phyloP scores from a whole-genome alignment of 1,140 invertebrate genomes.

The Apis cerana region DNA sequence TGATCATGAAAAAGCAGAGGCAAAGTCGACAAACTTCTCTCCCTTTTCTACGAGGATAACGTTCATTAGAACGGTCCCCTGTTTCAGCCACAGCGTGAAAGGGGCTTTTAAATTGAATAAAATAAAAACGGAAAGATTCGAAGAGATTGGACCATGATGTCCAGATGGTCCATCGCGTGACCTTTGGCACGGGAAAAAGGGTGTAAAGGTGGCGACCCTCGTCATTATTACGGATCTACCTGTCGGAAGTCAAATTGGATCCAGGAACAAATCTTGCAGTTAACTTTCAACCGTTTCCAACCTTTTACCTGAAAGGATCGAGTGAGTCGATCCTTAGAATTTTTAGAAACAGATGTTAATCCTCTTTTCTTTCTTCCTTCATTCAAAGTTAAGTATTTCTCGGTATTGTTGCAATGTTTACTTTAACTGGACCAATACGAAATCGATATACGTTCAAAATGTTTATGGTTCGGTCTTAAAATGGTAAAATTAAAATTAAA shows the following conservation, averaged over 20 bases:
- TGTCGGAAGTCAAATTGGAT: conserved; percentile 42
- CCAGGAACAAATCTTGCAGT: neutral
- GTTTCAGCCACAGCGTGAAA: neutral
- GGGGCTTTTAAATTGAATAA: neutral
- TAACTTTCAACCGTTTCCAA: conserved; percentile 42
- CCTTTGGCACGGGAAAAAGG: neutral
- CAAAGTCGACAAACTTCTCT: neutral
- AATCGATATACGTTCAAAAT: neutral
- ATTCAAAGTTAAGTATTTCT: too few relatives aligned
- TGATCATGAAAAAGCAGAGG: too few relatives aligned
- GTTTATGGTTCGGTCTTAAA: neutral
- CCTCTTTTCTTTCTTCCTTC: neutral
- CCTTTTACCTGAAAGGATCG: conserved; percentile 23
- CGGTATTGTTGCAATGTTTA: too few relatives aligned
- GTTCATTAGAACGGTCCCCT: neutral
- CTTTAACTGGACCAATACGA: neutral
- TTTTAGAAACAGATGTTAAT: neutral
- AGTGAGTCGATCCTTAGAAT: neutral
- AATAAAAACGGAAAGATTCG: neutral
- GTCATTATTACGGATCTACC: conserved; percentile 19
- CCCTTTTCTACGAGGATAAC: too few relatives aligned
- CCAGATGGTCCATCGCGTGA: conserved; percentile 41
- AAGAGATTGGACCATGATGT: conserved; percentile 25
- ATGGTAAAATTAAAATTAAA: neutral
- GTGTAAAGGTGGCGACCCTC: conserved; percentile 22